Base-by-base conservation (phyloP, 1,140 invertebrate genomes). In the Lutraria rhynchaena region DNA sequence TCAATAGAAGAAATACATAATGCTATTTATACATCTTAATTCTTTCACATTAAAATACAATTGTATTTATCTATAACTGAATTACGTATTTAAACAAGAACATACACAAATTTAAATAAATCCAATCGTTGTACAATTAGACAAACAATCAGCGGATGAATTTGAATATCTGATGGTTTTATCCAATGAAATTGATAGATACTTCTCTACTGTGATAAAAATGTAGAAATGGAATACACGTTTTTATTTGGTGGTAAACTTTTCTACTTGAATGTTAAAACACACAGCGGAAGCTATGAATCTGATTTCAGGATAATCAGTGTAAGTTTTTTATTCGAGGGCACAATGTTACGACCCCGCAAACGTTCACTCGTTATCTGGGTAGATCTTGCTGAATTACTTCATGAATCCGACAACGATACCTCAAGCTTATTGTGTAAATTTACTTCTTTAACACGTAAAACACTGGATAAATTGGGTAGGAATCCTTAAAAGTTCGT, bases 301-400 rank as follows among this genome's bases (percentile, higher is more conserved):
- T 76, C 61, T 76, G 74, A 76, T 76, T 76, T 76, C 74, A 65
- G 37, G 74, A 76, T 76, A 75, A 76, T 55, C 33, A n/a, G 4
- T 11, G 17, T 41, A 15, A 15, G 35, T 7, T 35, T n/a, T 76
- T 63, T 61, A 29, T 61, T 51, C 27, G 27, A 29, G 41, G 58
- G 44, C 17, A 37, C 61, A 76, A 76, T 46, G 58, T 58, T 35
- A 17, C 58, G 73, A 76, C 73, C 73, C 37, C 31, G 31, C 31
- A 55, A 61, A 61, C 33, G 27, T 35, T 24, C 22, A 5, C 15
- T 35, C 22, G 33, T 76, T 76, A 74, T 74, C 70, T 74, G 1
- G 33, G 1, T 22, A 24, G 37, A 74, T 74, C 51, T 31, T n/a
- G 31, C 49, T 44, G n/a, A 55, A 55, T 76, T 65, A 65, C 74